Percentiles rank a stretch among this genome's conserved stretches.
Evolutionary conservation across 2,888 invertebrate species (phyloP).

Genomic region (Diachrysia chrysitis): DNA sequence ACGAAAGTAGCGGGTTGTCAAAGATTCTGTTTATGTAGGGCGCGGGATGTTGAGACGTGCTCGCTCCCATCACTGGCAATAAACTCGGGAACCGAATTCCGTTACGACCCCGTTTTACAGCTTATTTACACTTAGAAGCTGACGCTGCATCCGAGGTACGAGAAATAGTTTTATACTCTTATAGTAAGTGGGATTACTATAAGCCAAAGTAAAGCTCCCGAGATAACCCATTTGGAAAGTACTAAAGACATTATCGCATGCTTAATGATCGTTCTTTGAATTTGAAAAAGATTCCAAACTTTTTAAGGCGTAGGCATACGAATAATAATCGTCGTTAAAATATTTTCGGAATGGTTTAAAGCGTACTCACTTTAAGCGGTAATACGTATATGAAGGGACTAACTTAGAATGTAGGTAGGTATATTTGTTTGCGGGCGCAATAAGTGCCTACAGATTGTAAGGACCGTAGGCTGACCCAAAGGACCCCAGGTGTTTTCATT

Average conservation of each 20-base stretch:
- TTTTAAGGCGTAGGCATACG: not conserved
- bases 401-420: slow-evolving; percentile 32
- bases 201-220: slow-evolving; percentile 9
- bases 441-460: slow-evolving; percentile 55
- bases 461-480: slow-evolving; percentile 51
- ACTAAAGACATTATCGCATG: not conserved
- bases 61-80: slow-evolving; percentile 57
- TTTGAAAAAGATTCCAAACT: not conserved
- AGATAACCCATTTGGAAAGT: slow-evolving; percentile 12
- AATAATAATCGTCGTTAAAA: not conserved
- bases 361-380: not conserved
- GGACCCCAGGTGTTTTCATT: slow-evolving; percentile 72
- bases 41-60: slow-evolving; percentile 54
- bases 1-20: slow-evolving; percentile 24
- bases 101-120: slow-evolving; percentile 65
- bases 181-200: slow-evolving; percentile 24
- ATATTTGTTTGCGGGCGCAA: slow-evolving; percentile 40
- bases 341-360: not conserved
- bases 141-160: slow-evolving; percentile 30
- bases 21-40: slow-evolving; percentile 44
- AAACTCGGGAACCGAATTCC: slow-evolving; percentile 65
- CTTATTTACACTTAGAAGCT: slow-evolving; percentile 54
- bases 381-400: no score
- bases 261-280: slow-evolving; percentile 7
- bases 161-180: slow-evolving; percentile 18